Evolutionary conservation across 2,113 vertebrate species (phyloP).

Genomic region (Calonectris borealis): DNA sequence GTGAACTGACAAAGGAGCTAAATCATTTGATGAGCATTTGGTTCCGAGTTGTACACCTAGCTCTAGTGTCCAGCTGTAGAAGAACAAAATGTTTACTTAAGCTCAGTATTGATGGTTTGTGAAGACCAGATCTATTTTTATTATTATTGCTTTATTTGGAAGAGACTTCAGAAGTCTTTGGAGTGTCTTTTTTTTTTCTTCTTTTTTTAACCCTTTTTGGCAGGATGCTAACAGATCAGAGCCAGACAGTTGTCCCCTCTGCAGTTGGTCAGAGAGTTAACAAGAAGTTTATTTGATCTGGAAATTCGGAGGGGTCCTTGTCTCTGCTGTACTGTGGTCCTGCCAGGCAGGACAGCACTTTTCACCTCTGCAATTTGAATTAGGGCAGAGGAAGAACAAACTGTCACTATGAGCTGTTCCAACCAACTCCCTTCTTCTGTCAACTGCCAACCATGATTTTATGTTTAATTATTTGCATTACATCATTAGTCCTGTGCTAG

Average conservation of each 20-base stretch:
- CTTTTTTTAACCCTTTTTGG: not conserved
- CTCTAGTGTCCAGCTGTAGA: not conserved
- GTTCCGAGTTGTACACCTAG: not conserved
- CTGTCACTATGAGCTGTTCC: conserved; percentile 29
- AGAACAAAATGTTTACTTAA: not conserved
- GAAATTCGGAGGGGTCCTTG: not conserved
- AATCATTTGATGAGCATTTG: not conserved
- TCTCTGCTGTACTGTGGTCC: not conserved
- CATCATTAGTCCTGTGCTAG: not conserved
- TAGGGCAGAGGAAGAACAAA: conserved; percentile 15
- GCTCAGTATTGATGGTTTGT: not conserved
- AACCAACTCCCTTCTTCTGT: conserved; percentile 45
- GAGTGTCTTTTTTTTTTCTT: not conserved
- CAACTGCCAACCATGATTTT: conserved; percentile 24
- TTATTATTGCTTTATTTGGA: not conserved
- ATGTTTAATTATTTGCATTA: conserved; percentile 49
- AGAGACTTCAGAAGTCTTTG: not conserved
- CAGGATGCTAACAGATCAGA: not conserved
- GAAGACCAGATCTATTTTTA: not conserved
- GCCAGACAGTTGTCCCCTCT: not conserved
- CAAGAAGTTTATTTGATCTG: not conserved
- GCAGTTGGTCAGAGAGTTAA: not conserved
- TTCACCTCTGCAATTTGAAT: not conserved
- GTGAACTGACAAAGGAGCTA: not conserved
- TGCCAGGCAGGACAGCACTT: not conserved